These are phyloP conservation scores for Apteryx mantelli DNA, from an alignment of 2,113 vertebrate genomes.

Conservation along the genomic window DNA sequence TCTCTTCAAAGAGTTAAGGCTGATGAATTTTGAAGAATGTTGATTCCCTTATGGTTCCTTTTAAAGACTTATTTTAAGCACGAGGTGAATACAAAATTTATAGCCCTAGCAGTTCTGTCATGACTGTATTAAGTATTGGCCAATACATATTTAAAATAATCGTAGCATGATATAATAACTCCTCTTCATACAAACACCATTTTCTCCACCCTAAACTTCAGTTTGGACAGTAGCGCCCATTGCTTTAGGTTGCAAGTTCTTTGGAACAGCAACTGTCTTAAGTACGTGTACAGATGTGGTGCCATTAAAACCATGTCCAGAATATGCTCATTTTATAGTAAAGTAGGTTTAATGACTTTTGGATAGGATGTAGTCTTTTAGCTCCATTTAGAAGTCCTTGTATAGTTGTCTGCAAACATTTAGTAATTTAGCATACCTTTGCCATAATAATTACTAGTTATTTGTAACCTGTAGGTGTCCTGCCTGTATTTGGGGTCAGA, in stretches of 20 bases:
- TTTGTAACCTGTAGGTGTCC: neutral
- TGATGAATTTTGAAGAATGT: neutral
- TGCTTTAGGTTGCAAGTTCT: neutral
- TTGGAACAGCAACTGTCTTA: neutral
- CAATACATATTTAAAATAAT: neutral
- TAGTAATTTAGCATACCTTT: neutral
- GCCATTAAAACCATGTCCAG: neutral
- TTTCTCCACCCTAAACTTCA: neutral
- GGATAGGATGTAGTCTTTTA: neutral
- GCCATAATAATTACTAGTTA: neutral
- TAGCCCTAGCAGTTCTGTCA: neutral
- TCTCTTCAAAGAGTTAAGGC: neutral
- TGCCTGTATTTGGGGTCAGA: neutral
- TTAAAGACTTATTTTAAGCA: neutral
- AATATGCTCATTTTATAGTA: neutral
- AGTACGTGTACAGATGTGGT: neutral
- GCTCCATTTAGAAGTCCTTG: neutral
- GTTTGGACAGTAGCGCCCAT: neutral
- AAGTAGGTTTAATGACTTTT: neutral
- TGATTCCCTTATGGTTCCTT: neutral
- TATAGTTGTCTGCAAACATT: neutral
- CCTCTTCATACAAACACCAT: accelerated
- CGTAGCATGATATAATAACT: neutral
- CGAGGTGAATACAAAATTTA: neutral
- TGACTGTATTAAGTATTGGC: neutral